Evolutionary conservation across 2,797 vertebrate genomes (phyloP), one percentile per base, ranked within the genome.

Genomic region (Dromococcyx pavoninus): DNA sequence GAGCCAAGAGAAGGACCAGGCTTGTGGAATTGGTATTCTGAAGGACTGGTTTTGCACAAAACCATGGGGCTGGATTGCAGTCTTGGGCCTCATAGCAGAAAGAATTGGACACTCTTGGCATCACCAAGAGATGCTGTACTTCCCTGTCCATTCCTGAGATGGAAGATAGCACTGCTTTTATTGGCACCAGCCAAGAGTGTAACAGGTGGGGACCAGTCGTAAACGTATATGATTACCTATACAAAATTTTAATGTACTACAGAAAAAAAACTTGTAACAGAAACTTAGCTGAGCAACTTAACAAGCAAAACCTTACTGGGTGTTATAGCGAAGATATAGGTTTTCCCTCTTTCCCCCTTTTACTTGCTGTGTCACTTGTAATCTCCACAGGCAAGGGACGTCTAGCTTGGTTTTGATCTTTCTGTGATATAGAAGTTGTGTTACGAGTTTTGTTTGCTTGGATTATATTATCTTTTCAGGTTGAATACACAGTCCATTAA

Each of bases 1-100:
- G 48, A 70, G 32, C 37, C 0, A 0, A 41, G 18, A 58, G 62
- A 8, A 48, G 56, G 25, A 82, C 4, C 0, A 0, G 21, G 11
- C 44, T 71, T 1, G 1, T 2, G 41, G 70, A 64, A 85, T 28
- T 1, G 1, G 2, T 60, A 10, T 69, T 53, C 41, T 24, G 23
- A 46, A 91, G 54, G 67, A 51, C 6, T 71, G 41, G 33, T 43
- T 74, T 78, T 78, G 53, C 50, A 13, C 27, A 12, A 21, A 86
- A 3, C 24, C 3, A 0, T 6, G 30, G 9, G 24, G 13, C 8
- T 50, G 53, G 53, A 37, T 71, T 19, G 3, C 61, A 37, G 28
- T 24, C 35, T 64, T 48, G 56, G 48, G 17, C 2, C 6, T 61
- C 2, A 1, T 17, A 66, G 44, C 79, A 80, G 51, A 81, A 89